Evolutionary conservation across 2,888 invertebrate species (phyloP).

Genomic region (Acanthacorydalis orientalis): DNA sequence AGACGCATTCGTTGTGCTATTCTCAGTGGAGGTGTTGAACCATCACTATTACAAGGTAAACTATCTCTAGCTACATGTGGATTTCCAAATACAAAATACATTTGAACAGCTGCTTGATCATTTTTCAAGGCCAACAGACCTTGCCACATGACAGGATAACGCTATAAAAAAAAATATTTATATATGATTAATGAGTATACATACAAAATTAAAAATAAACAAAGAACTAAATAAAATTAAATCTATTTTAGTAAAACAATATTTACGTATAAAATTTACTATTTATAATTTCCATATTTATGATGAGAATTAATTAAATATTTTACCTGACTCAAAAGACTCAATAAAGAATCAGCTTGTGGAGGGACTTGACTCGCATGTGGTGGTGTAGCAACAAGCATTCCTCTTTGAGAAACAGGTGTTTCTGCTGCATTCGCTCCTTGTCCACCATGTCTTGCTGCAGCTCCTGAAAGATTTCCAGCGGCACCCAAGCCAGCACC

Average conservation of each 20-base stretch:
- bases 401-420: slow-evolving; percentile 32
- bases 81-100: slow-evolving; percentile 96
- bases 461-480: slow-evolving; percentile 19
- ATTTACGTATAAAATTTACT: too few species aligned
- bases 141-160: slow-evolving; percentile 97
- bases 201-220: neutral
- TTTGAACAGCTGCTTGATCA: slow-evolving; percentile 93
- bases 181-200: slow-evolving; percentile 1
- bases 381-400: slow-evolving; percentile 42
- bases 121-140: slow-evolving; percentile 88
- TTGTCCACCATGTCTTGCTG: slow-evolving; percentile 19
- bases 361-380: slow-evolving; percentile 65
- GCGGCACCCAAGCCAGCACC: slow-evolving; percentile 25
- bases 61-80: slow-evolving; percentile 76
- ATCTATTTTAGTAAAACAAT: too few species aligned
- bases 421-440: slow-evolving; percentile 28
- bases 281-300: too few species aligned
- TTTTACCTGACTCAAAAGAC: slow-evolving; percentile 36
- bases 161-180: slow-evolving; percentile 33
- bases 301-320: too few species aligned
- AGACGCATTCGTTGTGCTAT: slow-evolving; percentile 96
- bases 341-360: slow-evolving; percentile 67
- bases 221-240: too few species aligned
- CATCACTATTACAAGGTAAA: slow-evolving; percentile 70
- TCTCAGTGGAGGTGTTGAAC: slow-evolving; percentile 68